Evolutionary conservation across 2,113 vertebrate species (phyloP).

Genomic region (Garra rufa): DNA sequence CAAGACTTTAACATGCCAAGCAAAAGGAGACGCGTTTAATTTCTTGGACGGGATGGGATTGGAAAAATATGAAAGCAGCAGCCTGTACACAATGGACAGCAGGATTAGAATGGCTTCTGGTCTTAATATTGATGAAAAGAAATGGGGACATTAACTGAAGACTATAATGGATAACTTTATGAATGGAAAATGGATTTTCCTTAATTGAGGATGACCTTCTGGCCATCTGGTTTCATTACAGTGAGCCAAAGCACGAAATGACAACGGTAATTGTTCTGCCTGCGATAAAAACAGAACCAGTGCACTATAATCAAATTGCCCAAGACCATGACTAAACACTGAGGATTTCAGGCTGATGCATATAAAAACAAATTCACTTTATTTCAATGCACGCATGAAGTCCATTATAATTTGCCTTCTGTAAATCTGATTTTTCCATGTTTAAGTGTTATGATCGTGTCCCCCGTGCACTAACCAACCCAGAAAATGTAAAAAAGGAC

Average conservation of each 20-base stretch:
- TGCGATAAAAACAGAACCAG: constrained; percentile 13
- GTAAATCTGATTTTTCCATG: too few species aligned
- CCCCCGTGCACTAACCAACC: too few species aligned
- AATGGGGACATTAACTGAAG: not conserved
- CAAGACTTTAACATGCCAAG: not conserved
- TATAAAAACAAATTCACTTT: not conserved
- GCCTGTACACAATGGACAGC: not conserved
- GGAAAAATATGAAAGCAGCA: not conserved
- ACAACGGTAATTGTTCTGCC: constrained; percentile 25
- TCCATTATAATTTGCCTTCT: not conserved
- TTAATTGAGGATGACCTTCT: constrained; percentile 34
- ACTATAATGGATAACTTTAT: constrained; percentile 23
- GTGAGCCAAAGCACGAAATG: constrained; percentile 11
- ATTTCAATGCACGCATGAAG: not conserved
- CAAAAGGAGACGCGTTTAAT: not conserved
- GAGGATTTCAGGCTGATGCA: not conserved
- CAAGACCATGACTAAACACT: constrained; percentile 15
- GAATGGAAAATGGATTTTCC: constrained; percentile 35
- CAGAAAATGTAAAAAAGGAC: too few species aligned
- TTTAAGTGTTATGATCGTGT: too few species aligned
- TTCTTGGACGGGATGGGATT: not conserved
- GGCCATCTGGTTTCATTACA: constrained; percentile 41
- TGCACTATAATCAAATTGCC: constrained; percentile 21
- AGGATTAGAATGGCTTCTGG: not conserved
- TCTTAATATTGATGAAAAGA: constrained; percentile 28